Evolutionary conservation across 37 sponge, comb jelly and placozoan genomes (phyloP).

Genomic region (Beroe ovata): DNA sequence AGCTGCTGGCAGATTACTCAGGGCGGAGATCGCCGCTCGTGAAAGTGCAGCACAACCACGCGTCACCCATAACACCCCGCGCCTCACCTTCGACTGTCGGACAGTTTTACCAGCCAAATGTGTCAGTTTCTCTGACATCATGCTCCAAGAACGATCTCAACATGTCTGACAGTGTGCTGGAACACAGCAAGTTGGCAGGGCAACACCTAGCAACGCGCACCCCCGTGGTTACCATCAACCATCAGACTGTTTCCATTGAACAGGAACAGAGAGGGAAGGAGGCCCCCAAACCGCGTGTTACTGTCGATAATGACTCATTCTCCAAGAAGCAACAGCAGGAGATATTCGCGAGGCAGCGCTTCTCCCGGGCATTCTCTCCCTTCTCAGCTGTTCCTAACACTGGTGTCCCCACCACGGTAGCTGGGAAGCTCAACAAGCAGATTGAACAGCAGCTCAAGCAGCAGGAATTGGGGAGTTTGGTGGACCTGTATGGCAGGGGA

Average conservation of each 20-base stretch:
- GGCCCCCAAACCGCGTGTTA: constrained; percentile 17
- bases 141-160: constrained; percentile 33
- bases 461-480: constrained; percentile 32
- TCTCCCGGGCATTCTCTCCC: constrained; percentile 56
- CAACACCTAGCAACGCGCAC: not conserved
- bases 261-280: constrained; percentile 15
- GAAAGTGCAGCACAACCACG: not conserved
- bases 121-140: constrained; percentile 21
- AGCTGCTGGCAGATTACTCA: constrained; percentile 12
- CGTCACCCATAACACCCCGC: constrained; percentile 47
- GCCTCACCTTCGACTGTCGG: constrained; percentile 39
- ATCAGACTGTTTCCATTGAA: constrained; percentile 47
- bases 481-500: constrained; percentile 37
- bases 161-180: constrained; percentile 51
- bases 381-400: constrained; percentile 20
- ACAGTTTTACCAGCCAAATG: constrained; percentile 39
- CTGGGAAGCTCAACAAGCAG: constrained; percentile 26
- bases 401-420: constrained; percentile 30
- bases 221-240: constrained; percentile 58
- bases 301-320: constrained; percentile 45
- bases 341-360: constrained; percentile 56
- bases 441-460: constrained; percentile 29
- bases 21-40: constrained; percentile 33
- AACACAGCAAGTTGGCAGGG: constrained; percentile 50
- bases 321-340: constrained; percentile 66